A percentile compares a stretch with the other conserved stretches of the same genome.
phyloP scores from a whole-genome alignment of 2,888 invertebrate species.

The Cordylochernes scorpioides region DNA sequence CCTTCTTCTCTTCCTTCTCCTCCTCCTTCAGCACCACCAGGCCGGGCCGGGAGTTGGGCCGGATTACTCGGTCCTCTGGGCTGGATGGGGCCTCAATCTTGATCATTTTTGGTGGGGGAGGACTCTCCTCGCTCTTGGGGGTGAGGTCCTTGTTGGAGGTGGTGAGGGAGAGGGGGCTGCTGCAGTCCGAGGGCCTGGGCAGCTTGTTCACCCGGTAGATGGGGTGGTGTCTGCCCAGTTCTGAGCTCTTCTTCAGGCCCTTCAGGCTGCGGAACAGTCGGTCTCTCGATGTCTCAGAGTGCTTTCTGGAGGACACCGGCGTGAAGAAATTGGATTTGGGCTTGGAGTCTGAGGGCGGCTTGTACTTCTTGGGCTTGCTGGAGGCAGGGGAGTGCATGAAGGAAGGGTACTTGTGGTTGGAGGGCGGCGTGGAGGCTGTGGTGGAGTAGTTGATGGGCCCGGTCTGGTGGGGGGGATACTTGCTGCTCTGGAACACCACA shows the following conservation, averaged over 20 bases:
- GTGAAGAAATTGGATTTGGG: too few relatives aligned
- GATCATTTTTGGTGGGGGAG: background rate
- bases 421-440: too few relatives aligned
- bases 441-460: too few relatives aligned
- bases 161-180: background rate
- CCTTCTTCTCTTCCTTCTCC: slow-evolving; percentile 10
- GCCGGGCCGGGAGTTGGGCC: background rate
- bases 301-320: slow-evolving; percentile 7
- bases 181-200: background rate
- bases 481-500: too few relatives aligned
- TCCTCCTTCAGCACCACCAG: slow-evolving; percentile 14
- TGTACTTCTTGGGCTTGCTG: too few relatives aligned
- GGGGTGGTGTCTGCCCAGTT: slow-evolving; percentile 2
- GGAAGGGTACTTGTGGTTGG: too few relatives aligned
- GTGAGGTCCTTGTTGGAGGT: background rate
- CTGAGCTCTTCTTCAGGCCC: slow-evolving; percentile 13
- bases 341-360: too few relatives aligned
- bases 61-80: background rate
- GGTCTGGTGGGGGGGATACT: too few relatives aligned
- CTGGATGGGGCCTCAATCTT: background rate
- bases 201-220: background rate
- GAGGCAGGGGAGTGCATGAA: too few relatives aligned
- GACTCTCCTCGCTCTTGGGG: background rate
- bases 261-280: slow-evolving; percentile 13
- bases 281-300: slow-evolving; percentile 13